Percentiles rank a stretch among this genome's conserved stretches.
phyloP scores from a whole-genome alignment of 2,113 vertebrate genomes.

The Hypocryptadius cinnamomeus region DNA sequence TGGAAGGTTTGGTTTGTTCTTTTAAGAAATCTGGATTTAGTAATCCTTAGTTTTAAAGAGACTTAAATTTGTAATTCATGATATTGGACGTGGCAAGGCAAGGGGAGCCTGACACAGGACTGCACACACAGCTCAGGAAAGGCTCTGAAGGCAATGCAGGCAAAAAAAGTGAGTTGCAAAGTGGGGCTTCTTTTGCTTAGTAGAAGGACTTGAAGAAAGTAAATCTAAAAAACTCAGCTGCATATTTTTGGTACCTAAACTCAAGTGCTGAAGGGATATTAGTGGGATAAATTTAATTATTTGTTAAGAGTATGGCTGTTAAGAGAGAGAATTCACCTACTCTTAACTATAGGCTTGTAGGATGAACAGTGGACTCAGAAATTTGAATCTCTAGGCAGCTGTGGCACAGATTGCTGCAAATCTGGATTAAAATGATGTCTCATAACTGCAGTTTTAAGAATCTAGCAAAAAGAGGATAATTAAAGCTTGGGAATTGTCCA shows the following conservation, averaged over 20 bases:
- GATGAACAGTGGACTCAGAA: not conserved
- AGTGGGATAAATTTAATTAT: not conserved
- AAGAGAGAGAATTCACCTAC: not conserved
- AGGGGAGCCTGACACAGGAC: not conserved
- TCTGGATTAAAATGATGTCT: not conserved
- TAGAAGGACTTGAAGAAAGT: not conserved
- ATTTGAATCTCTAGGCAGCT: not conserved
- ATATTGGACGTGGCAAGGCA: not conserved
- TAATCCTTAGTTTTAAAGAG: not conserved
- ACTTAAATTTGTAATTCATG: not conserved
- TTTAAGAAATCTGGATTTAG: not conserved
- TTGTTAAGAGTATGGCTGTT: not conserved
- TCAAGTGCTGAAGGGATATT: not conserved
- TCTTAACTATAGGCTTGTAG: not conserved
- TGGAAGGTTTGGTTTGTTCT: not conserved
- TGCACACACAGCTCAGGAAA: rapidly evolving
- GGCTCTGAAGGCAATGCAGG: not conserved
- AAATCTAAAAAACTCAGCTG: not conserved
- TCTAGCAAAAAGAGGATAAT: not conserved
- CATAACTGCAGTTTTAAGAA: not conserved
- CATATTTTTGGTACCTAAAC: not conserved
- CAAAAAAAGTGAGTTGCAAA: not conserved
- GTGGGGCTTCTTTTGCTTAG: not conserved
- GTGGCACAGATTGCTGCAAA: not conserved
- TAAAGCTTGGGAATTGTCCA: not conserved